These are phyloP conservation scores for Staurois parvus DNA, from an alignment of 2,797 vertebrate species.

Conservation along the genomic window DNA sequence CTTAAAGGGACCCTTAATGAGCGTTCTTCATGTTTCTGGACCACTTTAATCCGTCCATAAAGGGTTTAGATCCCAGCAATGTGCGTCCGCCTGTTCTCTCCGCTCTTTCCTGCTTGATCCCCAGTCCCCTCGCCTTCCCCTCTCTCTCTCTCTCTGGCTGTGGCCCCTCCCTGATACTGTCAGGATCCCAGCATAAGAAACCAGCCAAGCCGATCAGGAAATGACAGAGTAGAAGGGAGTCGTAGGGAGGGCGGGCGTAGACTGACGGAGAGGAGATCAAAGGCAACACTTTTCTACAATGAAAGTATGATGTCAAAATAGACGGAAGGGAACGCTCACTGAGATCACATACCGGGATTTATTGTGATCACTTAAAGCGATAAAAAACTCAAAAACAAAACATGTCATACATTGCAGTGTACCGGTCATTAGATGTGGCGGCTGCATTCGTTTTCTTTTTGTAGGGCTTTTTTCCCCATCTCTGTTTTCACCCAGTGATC, in stretches of 20 bases:
- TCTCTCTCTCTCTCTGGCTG: background rate
- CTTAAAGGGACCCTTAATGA: background rate
- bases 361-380: too few relatives aligned
- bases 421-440: too few relatives aligned
- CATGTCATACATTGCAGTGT: too few relatives aligned
- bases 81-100: background rate
- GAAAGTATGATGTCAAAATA: too few relatives aligned
- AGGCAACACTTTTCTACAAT: too few relatives aligned
- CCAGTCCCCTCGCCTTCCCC: background rate
- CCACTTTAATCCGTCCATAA: too few relatives aligned
- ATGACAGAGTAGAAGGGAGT: constrained; percentile 31
- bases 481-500: too few relatives aligned
- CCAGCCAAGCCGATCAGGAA: constrained; percentile 30
- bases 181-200: constrained; percentile 13
- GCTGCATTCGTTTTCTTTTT: too few relatives aligned
- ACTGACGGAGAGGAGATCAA: background rate
- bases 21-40: background rate
- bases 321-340: too few relatives aligned
- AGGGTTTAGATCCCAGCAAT: background rate
- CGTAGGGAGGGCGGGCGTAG: constrained; percentile 3
- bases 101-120: background rate
- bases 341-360: too few relatives aligned
- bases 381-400: too few relatives aligned
- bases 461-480: too few relatives aligned
- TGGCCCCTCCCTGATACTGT: background rate